These are phyloP conservation scores for Atta cephalotes DNA, from an alignment of 1,140 invertebrate genomes.

Conservation along the genomic window DNA sequence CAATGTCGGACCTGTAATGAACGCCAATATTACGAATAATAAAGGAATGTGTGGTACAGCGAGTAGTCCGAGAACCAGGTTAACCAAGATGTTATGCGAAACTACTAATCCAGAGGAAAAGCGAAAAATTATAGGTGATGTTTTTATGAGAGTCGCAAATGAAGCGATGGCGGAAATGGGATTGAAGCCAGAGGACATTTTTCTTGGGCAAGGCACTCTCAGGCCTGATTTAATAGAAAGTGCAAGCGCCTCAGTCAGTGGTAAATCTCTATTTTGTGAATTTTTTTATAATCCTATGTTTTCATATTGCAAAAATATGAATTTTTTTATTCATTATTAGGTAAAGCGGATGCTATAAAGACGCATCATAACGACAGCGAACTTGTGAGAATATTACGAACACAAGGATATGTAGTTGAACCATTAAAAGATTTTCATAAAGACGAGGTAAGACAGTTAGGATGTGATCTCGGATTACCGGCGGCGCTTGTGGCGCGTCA, in stretches of 20 bases:
- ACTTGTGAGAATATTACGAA: slow-evolving; percentile 95
- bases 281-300: neutral
- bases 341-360: slow-evolving; percentile 97
- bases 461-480: slow-evolving; percentile 96
- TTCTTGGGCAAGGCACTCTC: slow-evolving; percentile 96
- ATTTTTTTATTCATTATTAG: slow-evolving; percentile 63
- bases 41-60: slow-evolving; percentile 82
- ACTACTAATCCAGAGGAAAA: slow-evolving; percentile 98
- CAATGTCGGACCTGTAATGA: slow-evolving; percentile 86
- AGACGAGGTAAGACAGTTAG: slow-evolving; percentile 97
- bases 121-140: slow-evolving; percentile 99
- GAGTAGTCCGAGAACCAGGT: slow-evolving; percentile 88
- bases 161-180: slow-evolving; percentile 94
- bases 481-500: slow-evolving; percentile 95
- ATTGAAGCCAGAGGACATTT: slow-evolving; percentile 94
- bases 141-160: slow-evolving; percentile 97
- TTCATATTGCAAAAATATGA: slow-evolving; percentile 23
- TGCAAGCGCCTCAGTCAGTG: slow-evolving; percentile 94
- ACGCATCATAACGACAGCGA: slow-evolving; percentile 99
- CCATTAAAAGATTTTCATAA: slow-evolving; percentile 99
- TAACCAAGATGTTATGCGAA: slow-evolving; percentile 95
- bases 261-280: slow-evolving; percentile 80
- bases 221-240: slow-evolving; percentile 99
- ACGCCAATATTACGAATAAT: slow-evolving; percentile 86
- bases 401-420: slow-evolving; percentile 96